Base-by-base conservation (phyloP, 2,113 vertebrate species). In the Vombatus ursinus region DNA sequence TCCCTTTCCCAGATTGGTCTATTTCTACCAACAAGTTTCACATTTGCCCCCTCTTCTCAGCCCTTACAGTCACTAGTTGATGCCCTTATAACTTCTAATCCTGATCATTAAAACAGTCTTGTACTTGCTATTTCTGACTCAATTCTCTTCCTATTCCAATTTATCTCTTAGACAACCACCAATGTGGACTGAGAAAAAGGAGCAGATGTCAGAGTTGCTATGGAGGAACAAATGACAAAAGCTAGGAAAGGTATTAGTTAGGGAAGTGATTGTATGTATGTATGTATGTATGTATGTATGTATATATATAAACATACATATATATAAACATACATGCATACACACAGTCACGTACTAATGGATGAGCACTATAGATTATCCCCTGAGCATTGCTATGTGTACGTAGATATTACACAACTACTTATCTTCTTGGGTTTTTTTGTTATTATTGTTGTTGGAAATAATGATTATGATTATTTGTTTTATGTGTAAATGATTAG, bases 311-410 rank as follows among this genome's bases (percentile, higher is more conserved):
- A 2, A 49, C 48, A 49, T 5, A 49, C 48, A 49, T 5, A 49
- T 5, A 49, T 5, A 49, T 5, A 49, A 2, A 49, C 48, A 49
- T 5, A 49, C 48, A 49, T 5, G 4, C 37, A 68, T 28, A 61
- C 3, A 19, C 61, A n/a, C 31, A n/a, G 11, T 16, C 3, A n/a
- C 31, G n/a, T 68, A 68, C 5, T 68, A 68, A 68, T n/a, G 12
- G 12, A 68, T 61, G 28, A 31, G 26, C 10, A 31, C 28, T 61
- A 11, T 12, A 61, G 28, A 12, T 61, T 61, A 61, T 61, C 57
- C 14, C 9, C 28, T 12, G 9, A 31, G 9, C 3, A 0, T 31
- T 3, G 3, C 3, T 31, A 12, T 31, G 2, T 61, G 10, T 8
- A 61, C 12, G 28, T 61, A 61, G 24, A 61, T 31, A 61, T 61